Evolutionary conservation across 2,888 invertebrate genomes (phyloP).

Genomic region (Drosophila vallismaia): DNA sequence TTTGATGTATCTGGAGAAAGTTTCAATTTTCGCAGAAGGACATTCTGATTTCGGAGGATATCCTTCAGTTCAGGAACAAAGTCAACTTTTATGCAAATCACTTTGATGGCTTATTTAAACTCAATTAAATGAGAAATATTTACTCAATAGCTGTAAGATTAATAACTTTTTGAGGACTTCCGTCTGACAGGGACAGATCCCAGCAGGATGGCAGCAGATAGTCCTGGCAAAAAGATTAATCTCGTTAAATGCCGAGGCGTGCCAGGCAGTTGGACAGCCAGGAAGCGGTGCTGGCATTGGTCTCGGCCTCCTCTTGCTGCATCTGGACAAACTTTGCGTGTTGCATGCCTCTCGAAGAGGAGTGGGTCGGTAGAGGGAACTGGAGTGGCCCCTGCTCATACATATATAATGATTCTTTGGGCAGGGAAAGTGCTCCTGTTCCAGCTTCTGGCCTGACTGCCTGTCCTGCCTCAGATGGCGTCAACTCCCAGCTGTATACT

Average conservation of each 20-base stretch:
- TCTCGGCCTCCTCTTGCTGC: constrained; percentile 15
- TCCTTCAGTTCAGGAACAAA: not conserved
- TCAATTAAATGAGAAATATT: constrained; percentile 74
- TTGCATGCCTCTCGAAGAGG: constrained; percentile 59
- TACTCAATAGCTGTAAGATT: constrained; percentile 71
- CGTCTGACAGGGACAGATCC: constrained; percentile 21
- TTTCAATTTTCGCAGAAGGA: not conserved
- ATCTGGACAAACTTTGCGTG: constrained; percentile 58
- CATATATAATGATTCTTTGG: constrained; percentile 71
- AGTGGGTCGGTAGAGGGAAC: not conserved
- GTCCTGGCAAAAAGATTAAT: constrained; percentile 54
- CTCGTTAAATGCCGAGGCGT: constrained; percentile 72
- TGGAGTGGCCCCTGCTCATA: constrained; percentile 25
- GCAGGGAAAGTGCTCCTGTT: constrained; percentile 26
- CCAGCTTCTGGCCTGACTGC: constrained; percentile 9
- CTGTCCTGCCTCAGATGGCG: constrained; percentile 31
- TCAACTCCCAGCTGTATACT: constrained; percentile 75
- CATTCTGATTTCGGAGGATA: not conserved
- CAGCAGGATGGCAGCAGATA: constrained; percentile 3
- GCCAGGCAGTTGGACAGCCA: constrained; percentile 42
- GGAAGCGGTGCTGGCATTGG: constrained; percentile 18
- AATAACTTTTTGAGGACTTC: constrained; percentile 64
- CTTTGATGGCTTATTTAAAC: constrained; percentile 55
- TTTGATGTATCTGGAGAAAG: not conserved
- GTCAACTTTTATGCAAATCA: constrained; percentile 68